phyloP scores from a whole-genome alignment of 1,140 invertebrate genomes.

The Caenorhabditis inopinata region DNA sequence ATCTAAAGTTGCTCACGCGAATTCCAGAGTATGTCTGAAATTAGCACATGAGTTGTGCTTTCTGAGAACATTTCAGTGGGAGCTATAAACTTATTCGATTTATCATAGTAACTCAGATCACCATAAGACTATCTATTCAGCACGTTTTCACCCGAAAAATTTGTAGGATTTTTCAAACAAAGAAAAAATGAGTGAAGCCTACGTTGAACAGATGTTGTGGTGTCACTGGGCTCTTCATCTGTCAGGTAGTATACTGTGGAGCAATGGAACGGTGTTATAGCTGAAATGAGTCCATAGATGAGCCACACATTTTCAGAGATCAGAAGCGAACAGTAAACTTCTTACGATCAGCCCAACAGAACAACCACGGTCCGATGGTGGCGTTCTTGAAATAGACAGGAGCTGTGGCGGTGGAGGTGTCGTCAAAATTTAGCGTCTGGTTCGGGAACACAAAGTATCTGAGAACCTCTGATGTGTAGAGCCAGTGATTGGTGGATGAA shows the following conservation, averaged over 20 bases:
- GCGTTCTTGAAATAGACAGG: conserved; percentile 59
- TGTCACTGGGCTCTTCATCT: conserved; percentile 56
- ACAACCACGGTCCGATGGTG: conserved; percentile 62
- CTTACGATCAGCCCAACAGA: conserved; percentile 65
- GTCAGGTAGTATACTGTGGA: conserved; percentile 53
- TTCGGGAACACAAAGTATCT: conserved; percentile 64
- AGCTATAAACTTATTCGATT: too few species aligned
- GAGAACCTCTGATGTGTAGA: conserved; percentile 63
- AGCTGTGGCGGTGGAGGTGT: conserved; percentile 39
- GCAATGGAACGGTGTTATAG: conserved; percentile 60
- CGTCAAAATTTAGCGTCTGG: conserved; percentile 40
- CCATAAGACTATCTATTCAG: too few species aligned
- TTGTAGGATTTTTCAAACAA: background rate
- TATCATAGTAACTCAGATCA: too few species aligned
- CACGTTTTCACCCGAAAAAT: too few species aligned
- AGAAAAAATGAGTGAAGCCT: background rate
- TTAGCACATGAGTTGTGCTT: too few species aligned
- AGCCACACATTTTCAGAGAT: too few species aligned
- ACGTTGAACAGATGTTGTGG: conserved; percentile 65
- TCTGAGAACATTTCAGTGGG: too few species aligned
- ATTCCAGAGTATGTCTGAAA: too few species aligned
- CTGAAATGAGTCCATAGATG: conserved; percentile 53
- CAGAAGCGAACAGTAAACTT: too few species aligned
- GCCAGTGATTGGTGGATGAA: conserved; percentile 61
- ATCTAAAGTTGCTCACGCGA: too few species aligned